phyloP scores from a whole-genome alignment of 2,797 vertebrate species.

The Pristis pectinata region DNA sequence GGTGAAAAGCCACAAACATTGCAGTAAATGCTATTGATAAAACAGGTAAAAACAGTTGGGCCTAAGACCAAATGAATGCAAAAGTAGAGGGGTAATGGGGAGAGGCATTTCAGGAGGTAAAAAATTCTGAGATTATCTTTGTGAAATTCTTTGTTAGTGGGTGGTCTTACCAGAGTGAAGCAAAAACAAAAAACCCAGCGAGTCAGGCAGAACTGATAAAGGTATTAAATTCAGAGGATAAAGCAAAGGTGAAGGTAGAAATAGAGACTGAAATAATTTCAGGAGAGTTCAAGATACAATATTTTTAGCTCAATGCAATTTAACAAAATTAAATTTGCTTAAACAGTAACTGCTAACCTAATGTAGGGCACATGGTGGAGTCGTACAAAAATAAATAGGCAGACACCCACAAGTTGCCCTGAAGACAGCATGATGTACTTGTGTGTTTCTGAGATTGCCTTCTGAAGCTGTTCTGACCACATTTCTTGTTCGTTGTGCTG shows the following conservation, averaged over 20 bases:
- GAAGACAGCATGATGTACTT: constrained; percentile 66
- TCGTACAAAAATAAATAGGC: constrained; percentile 68
- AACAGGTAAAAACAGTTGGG: too few relatives aligned
- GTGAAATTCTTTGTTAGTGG: not conserved
- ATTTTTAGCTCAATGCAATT: not conserved
- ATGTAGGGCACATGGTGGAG: constrained; percentile 65
- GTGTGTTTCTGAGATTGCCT: constrained; percentile 64
- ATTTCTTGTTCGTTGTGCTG: constrained; percentile 67
- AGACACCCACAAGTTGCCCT: constrained; percentile 67
- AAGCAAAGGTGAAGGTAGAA: not conserved
- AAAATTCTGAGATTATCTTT: not conserved
- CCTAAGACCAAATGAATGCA: not conserved
- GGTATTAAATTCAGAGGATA: not conserved
- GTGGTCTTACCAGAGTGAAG: not conserved
- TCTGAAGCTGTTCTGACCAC: constrained; percentile 71
- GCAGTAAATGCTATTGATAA: too few relatives aligned
- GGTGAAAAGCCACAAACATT: too few relatives aligned
- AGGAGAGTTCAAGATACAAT: not conserved
- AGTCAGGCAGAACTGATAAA: too few relatives aligned
- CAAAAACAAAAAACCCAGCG: too few relatives aligned
- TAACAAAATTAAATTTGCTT: not conserved
- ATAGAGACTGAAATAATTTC: not conserved
- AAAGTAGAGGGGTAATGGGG: not conserved
- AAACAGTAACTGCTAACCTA: constrained; percentile 51
- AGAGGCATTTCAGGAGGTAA: not conserved